phyloP scores from a whole-genome alignment of 1,140 invertebrate genomes.

The Parasteatoda tepidariorum region DNA sequence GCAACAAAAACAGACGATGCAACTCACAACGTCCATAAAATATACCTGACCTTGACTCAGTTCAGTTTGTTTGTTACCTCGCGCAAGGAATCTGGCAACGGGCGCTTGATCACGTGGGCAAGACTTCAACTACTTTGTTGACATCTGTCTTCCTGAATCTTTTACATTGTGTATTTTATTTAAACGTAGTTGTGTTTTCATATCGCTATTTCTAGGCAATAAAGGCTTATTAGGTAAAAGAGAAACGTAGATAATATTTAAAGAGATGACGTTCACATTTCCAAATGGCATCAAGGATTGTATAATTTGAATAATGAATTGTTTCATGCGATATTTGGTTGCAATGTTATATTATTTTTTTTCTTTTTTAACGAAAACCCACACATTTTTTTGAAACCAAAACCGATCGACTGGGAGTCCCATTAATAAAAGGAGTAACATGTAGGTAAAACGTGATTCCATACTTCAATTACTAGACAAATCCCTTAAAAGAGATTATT shows the following conservation, averaged over 20 bases:
- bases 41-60: slow-evolving; percentile 51
- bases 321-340: too few relatives aligned
- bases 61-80: slow-evolving; percentile 52
- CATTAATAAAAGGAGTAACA: too few relatives aligned
- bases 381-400: too few relatives aligned
- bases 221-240: neutral
- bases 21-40: slow-evolving; percentile 30
- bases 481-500: too few relatives aligned
- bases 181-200: neutral
- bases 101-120: slow-evolving; percentile 34
- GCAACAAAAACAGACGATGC: neutral
- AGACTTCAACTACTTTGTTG: slow-evolving; percentile 57
- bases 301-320: too few relatives aligned
- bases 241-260: neutral
- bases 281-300: too few relatives aligned
- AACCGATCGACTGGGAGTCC: too few relatives aligned
- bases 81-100: slow-evolving; percentile 46
- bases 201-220: neutral
- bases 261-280: too few relatives aligned
- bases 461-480: too few relatives aligned
- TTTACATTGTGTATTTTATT: neutral
- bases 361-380: too few relatives aligned
- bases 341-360: too few relatives aligned
- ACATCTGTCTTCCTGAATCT: slow-evolving; percentile 32
- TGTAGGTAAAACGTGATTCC: too few relatives aligned